Evolutionary conservation across 2,797 vertebrate genomes (phyloP).

Genomic region (Lepidocolaptes lacrymiger): DNA sequence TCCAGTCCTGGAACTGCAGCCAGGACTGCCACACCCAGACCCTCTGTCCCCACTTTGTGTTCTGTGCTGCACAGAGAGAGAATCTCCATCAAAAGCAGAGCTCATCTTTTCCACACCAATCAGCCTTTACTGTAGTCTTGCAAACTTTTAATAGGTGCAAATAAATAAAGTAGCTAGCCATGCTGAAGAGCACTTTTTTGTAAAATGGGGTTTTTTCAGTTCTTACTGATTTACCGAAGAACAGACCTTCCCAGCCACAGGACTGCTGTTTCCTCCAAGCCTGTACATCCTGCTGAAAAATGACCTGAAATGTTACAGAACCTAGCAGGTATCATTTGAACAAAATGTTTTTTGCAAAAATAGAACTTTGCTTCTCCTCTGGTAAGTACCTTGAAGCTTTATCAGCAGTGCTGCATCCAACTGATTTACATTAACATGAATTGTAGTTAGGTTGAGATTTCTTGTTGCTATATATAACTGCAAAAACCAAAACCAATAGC

Average conservation of each 20-base stretch:
- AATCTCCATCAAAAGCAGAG: neutral
- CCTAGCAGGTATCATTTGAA: neutral
- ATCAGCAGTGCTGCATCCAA: neutral
- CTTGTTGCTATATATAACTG: neutral
- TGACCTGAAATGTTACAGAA: neutral
- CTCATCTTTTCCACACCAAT: neutral
- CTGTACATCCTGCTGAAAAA: neutral
- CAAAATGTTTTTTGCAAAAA: neutral
- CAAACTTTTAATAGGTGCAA: neutral
- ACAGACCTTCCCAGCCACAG: neutral
- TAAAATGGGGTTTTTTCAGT: neutral
- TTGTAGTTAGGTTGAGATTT: neutral
- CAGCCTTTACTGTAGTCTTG: neutral
- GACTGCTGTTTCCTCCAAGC: neutral
- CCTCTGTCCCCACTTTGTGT: accelerated
- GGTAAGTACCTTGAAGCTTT: neutral
- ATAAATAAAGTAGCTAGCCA: neutral
- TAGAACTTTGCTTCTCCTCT: neutral
- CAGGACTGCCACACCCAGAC: accelerated
- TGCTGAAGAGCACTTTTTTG: neutral
- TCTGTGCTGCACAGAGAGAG: neutral
- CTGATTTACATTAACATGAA: neutral
- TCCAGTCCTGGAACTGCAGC: neutral
- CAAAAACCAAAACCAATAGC: neutral
- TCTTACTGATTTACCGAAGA: neutral